Conservation (phyloP, 2,113 vertebrate genomes). For the Camelus bactrianus region DNA sequence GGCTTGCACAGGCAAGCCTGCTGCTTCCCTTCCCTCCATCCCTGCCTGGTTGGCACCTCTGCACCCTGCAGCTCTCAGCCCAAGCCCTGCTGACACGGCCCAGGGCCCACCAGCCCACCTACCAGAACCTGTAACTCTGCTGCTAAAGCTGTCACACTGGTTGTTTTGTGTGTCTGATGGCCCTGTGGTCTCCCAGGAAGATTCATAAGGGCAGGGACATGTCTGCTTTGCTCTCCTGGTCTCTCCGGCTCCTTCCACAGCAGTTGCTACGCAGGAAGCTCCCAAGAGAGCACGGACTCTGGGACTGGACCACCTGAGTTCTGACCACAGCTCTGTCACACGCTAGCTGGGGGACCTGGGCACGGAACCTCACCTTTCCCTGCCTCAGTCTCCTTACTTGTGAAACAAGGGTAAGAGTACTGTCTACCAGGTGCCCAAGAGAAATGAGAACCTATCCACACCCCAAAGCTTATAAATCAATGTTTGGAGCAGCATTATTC, state of each 20-base stretch:
- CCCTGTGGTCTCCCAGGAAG: background rate
- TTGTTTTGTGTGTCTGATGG: background rate
- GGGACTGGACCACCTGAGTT: background rate
- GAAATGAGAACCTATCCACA: background rate
- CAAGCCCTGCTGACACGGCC: background rate
- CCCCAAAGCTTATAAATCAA: background rate
- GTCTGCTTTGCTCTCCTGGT: background rate
- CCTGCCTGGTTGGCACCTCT: background rate
- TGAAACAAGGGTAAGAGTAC: background rate
- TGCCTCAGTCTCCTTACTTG: background rate
- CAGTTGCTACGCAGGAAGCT: background rate
- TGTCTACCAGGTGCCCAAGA: background rate
- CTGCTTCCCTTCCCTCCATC: background rate
- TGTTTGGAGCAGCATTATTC: background rate
- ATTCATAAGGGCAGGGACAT: background rate
- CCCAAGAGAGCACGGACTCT: background rate
- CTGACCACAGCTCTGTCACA: background rate
- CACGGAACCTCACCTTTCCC: background rate
- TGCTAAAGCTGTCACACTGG: background rate
- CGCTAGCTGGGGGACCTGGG: background rate
- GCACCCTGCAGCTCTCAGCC: background rate
- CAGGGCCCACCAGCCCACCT: background rate
- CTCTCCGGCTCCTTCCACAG: background rate
- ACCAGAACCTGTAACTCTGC: background rate
- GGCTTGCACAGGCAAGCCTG: background rate